These are phyloP conservation scores for Drosophila maculinotata DNA, from an alignment of 2,888 invertebrate genomes.

Conservation along the genomic window DNA sequence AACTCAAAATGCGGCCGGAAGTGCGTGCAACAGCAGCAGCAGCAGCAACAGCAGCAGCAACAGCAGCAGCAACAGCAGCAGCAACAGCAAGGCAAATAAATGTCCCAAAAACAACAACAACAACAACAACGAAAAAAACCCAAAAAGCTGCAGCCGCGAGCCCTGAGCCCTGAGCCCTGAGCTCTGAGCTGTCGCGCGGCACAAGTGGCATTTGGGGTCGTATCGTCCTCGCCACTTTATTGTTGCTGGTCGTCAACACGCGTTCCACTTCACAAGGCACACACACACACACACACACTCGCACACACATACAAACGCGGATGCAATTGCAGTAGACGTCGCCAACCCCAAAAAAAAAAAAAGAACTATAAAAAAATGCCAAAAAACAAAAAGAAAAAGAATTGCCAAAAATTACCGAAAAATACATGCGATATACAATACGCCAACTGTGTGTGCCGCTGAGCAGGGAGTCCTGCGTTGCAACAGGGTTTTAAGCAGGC, in stretches of 20 bases:
- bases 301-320: constrained; percentile 49
- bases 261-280: constrained; percentile 82
- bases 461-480: constrained; percentile 32
- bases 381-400: constrained; percentile 50
- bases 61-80: constrained; percentile 8
- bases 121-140: constrained; percentile 13
- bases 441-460: constrained; percentile 11
- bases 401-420: constrained; percentile 73
- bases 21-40: constrained; percentile 66
- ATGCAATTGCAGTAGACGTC: constrained; percentile 67
- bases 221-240: constrained; percentile 7
- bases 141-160: constrained; percentile 46
- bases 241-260: constrained; percentile 51
- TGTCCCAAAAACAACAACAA: constrained; percentile 68
- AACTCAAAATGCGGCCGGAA: constrained; percentile 71
- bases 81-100: constrained; percentile 52
- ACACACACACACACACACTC: constrained; percentile 21
- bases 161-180: constrained; percentile 28
- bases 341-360: constrained; percentile 70
- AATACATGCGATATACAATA: constrained; percentile 55
- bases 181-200: constrained; percentile 8
- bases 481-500: constrained; percentile 6
- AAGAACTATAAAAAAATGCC: constrained; percentile 35
- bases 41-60: constrained; percentile 20
- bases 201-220: constrained; percentile 70